Evolutionary conservation across 1,140 invertebrate species (phyloP).

Genomic region (Lerema accius): DNA sequence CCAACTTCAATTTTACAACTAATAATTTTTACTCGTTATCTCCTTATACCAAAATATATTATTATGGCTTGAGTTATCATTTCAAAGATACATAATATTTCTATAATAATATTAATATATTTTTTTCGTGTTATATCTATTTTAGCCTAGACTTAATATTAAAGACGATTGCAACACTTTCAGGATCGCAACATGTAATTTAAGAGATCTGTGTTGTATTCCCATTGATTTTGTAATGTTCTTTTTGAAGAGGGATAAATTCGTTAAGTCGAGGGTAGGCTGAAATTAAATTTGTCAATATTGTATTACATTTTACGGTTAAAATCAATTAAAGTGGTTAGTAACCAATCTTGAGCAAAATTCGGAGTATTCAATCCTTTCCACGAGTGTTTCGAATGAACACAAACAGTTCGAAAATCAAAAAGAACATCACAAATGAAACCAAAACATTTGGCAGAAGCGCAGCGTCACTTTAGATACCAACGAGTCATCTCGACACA

Average conservation of each 20-base stretch:
- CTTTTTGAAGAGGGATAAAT: conserved; percentile 38
- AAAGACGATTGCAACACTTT: conserved; percentile 78
- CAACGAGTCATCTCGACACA: conserved; percentile 46
- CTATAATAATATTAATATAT: conserved; percentile 72
- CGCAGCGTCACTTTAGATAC: conserved; percentile 41
- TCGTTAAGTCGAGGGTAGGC: conserved; percentile 1
- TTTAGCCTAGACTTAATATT: conserved; percentile 75
- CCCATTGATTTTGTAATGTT: conserved; percentile 52
- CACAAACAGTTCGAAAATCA: conserved; percentile 27
- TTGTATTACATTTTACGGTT: background rate
- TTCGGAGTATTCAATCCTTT: too few species aligned
- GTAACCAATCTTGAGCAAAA: conserved; percentile 6
- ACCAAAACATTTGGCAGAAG: conserved; percentile 60
- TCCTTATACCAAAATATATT: conserved; percentile 82
- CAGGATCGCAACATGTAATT: conserved; percentile 75
- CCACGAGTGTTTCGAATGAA: background rate
- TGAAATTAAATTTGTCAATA: background rate
- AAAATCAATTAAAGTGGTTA: conserved; percentile 16
- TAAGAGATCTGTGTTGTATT: conserved; percentile 69
- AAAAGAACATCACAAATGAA: conserved; percentile 69
- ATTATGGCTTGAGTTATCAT: conserved; percentile 80
- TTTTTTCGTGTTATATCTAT: conserved; percentile 73
- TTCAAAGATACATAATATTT: conserved; percentile 75
- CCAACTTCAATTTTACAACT: conserved; percentile 61
- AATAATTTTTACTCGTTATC: conserved; percentile 68